Percentiles rank a stretch among this genome's conserved stretches.
These are phyloP conservation scores for Campoletis sonorensis DNA, from an alignment of 1,140 invertebrate species.

Conservation along the genomic window DNA sequence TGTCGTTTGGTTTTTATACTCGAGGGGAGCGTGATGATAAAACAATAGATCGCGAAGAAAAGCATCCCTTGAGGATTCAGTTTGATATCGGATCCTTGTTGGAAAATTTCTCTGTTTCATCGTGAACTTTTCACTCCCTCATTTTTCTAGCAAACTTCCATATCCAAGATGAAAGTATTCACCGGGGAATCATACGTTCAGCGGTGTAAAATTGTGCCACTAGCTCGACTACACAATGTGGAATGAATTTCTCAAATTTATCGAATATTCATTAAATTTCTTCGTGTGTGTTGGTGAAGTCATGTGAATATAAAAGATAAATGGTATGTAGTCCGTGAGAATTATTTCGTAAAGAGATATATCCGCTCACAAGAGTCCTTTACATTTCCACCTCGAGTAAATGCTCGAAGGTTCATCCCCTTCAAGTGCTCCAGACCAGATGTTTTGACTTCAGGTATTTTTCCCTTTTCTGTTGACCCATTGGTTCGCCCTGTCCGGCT, in stretches of 20 bases:
- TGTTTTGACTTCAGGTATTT: too few relatives aligned
- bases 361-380: too few relatives aligned
- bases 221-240: neutral
- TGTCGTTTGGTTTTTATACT: neutral
- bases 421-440: too few relatives aligned
- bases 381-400: too few relatives aligned
- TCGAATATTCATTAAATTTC: slow-evolving; percentile 2
- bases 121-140: neutral
- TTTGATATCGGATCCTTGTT: neutral
- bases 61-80: neutral
- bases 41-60: neutral
- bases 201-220: neutral
- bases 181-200: neutral
- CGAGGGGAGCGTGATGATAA: neutral
- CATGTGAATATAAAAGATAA: neutral
- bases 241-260: neutral
- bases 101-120: neutral
- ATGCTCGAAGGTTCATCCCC: too few relatives aligned
- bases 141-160: neutral
- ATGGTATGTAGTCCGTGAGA: too few relatives aligned
- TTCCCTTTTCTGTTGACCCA: too few relatives aligned
- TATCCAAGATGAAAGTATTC: slow-evolving; percentile 1
- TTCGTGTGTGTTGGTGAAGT: neutral
- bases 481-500: too few relatives aligned
- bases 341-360: too few relatives aligned